These are phyloP conservation scores for Heliothis peltigera DNA, from an alignment of 2,888 invertebrate species.

Conservation along the genomic window DNA sequence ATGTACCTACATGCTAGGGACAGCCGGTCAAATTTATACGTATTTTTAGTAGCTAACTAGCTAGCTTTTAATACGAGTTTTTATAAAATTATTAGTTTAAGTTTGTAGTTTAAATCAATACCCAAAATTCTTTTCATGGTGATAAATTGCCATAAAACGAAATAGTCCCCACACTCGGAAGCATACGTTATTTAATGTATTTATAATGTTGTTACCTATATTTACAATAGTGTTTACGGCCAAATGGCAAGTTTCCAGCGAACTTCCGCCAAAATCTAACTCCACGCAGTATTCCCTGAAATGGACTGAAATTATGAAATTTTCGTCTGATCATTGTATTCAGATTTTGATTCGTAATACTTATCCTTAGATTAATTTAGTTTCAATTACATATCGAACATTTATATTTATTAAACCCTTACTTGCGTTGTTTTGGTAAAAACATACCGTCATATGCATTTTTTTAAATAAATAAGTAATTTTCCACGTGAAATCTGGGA, in stretches of 20 bases:
- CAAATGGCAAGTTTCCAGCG: slow-evolving; percentile 76
- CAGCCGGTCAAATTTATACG: background rate
- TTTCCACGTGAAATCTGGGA: background rate
- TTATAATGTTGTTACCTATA: slow-evolving; percentile 50
- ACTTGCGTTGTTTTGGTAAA: too few species aligned
- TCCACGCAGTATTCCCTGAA: slow-evolving; percentile 44
- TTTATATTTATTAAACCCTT: too few species aligned
- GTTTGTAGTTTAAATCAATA: background rate
- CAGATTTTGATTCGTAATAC: background rate
- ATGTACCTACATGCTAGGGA: background rate
- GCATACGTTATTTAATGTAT: slow-evolving; percentile 25
- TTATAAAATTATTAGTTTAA: too few species aligned
- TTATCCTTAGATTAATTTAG: too few species aligned
- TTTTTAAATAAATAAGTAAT: too few species aligned
- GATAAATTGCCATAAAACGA: background rate
- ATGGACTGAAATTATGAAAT: slow-evolving; percentile 43
- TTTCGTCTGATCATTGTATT: background rate
- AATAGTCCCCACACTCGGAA: slow-evolving; percentile 11
- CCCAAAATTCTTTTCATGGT: background rate
- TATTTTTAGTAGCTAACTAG: background rate
- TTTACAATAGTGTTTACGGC: slow-evolving; percentile 62
- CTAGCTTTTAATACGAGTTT: too few species aligned
- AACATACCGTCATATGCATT: too few species aligned
- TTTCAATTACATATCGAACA: too few species aligned
- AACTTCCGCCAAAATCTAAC: slow-evolving; percentile 57